Evolutionary conservation across 2,113 vertebrate species (phyloP).

Genomic region (Sus scrofa): T2T-Sscrofa CM000824.6:62239501-62240000

Average conservation of each 20-base stretch:
- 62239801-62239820: neutral
- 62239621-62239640: neutral
- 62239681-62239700: neutral
- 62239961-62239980: neutral
- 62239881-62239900: neutral
- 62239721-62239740: neutral
- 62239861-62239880: neutral
- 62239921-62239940: constrained; percentile 11
- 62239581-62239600: neutral
- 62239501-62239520: neutral
- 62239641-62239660: neutral
- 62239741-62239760: neutral
- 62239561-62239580: neutral
- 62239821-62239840: neutral
- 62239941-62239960: neutral
- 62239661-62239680: neutral
- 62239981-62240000: neutral
- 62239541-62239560: neutral
- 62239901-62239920: neutral
- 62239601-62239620: neutral
- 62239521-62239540: neutral
- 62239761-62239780: neutral
- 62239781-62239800: neutral
- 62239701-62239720: neutral
- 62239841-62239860: neutral